Conservation (phyloP, 2,113 vertebrate species). For the Glareola pratincola region DNA sequence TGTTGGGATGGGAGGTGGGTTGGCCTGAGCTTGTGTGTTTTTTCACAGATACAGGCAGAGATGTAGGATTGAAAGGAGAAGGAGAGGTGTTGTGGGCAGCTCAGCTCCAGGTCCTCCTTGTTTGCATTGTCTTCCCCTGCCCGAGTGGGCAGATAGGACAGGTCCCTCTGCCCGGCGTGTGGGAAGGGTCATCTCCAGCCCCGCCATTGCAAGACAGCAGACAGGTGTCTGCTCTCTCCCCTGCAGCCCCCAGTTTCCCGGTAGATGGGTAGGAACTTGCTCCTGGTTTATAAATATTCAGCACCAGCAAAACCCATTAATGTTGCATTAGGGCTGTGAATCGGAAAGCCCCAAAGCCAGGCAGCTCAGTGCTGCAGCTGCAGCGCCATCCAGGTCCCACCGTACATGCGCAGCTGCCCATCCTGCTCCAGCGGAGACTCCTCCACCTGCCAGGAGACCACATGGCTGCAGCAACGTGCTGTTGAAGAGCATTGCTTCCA, state of each 20-base stretch:
- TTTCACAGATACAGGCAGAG: neutral
- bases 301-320: conserved; percentile 38
- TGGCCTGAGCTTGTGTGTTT: neutral
- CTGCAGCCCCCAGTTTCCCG: neutral
- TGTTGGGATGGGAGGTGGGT: accelerated
- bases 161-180: accelerated
- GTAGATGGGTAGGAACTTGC: conserved; percentile 11
- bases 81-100: neutral
- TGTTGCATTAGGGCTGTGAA: conserved; percentile 64
- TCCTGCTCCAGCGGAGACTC: neutral
- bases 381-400: neutral
- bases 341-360: conserved; percentile 55
- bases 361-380: neutral
- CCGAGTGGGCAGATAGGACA: neutral
- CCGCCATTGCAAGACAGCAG: accelerated
- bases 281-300: conserved; percentile 66
- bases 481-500: neutral
- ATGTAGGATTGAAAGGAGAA: neutral
- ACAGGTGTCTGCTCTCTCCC: neutral
- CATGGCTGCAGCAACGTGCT: neutral
- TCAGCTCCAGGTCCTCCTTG: neutral
- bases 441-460: neutral
- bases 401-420: neutral
- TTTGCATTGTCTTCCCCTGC: neutral
- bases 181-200: neutral